Conservation (phyloP, 2,888 invertebrate genomes). For the Shargacucullia verbasci region DNA sequence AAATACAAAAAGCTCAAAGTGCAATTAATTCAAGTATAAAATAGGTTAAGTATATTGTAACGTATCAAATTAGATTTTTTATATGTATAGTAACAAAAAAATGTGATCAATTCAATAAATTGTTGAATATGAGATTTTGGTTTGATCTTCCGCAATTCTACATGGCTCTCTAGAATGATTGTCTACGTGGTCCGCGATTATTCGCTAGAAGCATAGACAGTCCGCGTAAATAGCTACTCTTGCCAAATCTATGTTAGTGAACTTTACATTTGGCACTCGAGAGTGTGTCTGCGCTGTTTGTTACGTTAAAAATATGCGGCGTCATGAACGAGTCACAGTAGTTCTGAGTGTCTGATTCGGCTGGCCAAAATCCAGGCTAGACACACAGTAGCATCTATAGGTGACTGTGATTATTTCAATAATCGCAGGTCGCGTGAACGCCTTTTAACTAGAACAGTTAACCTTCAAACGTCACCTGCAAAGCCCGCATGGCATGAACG, state of each 20-base stretch:
- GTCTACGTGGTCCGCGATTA: slow-evolving; percentile 62
- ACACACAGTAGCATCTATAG: slow-evolving; percentile 61
- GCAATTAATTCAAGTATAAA: not conserved
- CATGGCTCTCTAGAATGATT: slow-evolving; percentile 50
- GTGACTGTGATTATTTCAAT: slow-evolving; percentile 56
- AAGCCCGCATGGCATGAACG: slow-evolving; percentile 55
- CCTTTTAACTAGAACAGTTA: slow-evolving; percentile 58
- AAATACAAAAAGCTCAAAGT: not conserved
- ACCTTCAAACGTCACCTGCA: slow-evolving; percentile 60
- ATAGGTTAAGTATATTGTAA: not conserved
- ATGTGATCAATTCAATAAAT: slow-evolving; percentile 3
- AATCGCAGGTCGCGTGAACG: slow-evolving; percentile 47
- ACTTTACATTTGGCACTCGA: slow-evolving; percentile 87
- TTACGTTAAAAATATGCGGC: slow-evolving; percentile 88
- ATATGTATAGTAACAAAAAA: no score
- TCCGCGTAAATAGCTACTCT: slow-evolving; percentile 80
- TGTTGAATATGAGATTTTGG: slow-evolving; percentile 17
- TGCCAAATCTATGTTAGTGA: slow-evolving; percentile 88
- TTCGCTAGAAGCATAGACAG: slow-evolving; percentile 73
- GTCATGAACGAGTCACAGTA: slow-evolving; percentile 85
- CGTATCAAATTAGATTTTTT: no score
- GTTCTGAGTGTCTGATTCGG: slow-evolving; percentile 72
- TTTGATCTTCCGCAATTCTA: slow-evolving; percentile 37
- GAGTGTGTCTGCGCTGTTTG: slow-evolving; percentile 82
- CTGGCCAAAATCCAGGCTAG: slow-evolving; percentile 80